Evolutionary conservation across 2,888 invertebrate species (phyloP), one percentile per base, ranked within the genome.

Genomic region (Drosophila barbarae): DNA sequence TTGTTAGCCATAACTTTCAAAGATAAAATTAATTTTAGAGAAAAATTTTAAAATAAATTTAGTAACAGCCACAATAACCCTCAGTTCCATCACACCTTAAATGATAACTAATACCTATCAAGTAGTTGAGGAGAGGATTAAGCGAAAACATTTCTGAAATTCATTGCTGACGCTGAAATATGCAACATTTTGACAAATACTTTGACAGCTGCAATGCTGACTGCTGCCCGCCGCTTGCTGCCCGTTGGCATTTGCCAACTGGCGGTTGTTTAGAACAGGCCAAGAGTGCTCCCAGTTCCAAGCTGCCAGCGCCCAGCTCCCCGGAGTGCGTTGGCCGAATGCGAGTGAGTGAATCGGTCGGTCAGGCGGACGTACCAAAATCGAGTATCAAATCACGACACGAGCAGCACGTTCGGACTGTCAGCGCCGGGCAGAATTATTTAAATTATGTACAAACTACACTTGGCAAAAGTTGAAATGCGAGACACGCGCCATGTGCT

Each of bases 111-210:
- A 32, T 32, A 51, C 23, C 23, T 7, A 23, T 32, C 36, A 34
- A 54, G 35, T 38, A 35, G 39, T 28, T 35, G 13, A 44, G 51
- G n/a, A 50, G 34, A 38, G 34, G 34, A 42, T 41, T 30, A 34
- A 46, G 59, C 67, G 50, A 57, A 70, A 70, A 67, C 63, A 73
- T 74, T 76, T 64, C 12, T 63, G 53, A 69, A 76, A 78, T 85
- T 76, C 77, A 75, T 72, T 75, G 73, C 74, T 63, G 86, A 77
- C 73, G 74, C 63, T 73, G 69, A 80, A 83, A 86, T 76, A 81
- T 79, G 73, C 85, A 83, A 74, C 70, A 71, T 72, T 78, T 76
- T 84, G 83, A 84, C 81, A 86, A 86, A 86, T 83, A 67, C 72
- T 69, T 72, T 76, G 78, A 80, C 85, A 80, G 77, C 80, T 72